A percentile compares a stretch with the other conserved stretches of the same genome.
Evolutionary conservation across 2,113 vertebrate species (phyloP).

Genomic region (Orientallactaga bullata): DNA sequence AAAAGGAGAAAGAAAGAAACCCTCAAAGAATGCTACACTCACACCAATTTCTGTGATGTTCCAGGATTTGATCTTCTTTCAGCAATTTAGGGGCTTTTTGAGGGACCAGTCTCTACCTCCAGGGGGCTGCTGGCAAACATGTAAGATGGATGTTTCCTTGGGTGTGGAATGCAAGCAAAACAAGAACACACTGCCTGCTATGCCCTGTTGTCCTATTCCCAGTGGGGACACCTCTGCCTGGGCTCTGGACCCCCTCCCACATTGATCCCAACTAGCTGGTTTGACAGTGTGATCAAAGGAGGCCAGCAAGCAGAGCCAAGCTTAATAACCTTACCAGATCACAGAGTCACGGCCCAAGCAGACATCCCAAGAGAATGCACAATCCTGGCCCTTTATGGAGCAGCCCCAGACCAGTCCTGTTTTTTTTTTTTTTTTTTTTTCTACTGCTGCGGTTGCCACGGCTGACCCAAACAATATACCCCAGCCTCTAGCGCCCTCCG

Average conservation of each 20-base stretch:
- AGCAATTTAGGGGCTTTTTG: background rate
- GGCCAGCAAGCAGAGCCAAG: background rate
- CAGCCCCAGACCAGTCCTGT: constrained; percentile 42
- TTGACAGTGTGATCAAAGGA: background rate
- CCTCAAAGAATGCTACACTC: constrained; percentile 18
- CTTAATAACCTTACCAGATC: constrained; percentile 57
- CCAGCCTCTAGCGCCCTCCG: background rate
- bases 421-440: too few species aligned
- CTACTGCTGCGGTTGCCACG: constrained; percentile 62
- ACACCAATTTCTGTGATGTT: background rate
- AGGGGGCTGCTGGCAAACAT: background rate
- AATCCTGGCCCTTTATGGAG: constrained; percentile 44
- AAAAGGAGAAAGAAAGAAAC: background rate
- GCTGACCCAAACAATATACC: constrained; percentile 71
- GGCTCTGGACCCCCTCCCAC: background rate
- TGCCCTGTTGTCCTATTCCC: background rate
- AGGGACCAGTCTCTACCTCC: background rate
- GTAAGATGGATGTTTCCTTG: background rate
- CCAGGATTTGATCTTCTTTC: background rate
- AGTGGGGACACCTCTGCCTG: background rate
- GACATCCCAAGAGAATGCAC: background rate
- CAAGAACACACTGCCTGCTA: background rate
- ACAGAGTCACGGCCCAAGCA: background rate
- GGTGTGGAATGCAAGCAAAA: background rate
- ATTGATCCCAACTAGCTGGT: background rate